phyloP scores from a whole-genome alignment of 2,797 vertebrate species.

The Falco biarmicus region DNA sequence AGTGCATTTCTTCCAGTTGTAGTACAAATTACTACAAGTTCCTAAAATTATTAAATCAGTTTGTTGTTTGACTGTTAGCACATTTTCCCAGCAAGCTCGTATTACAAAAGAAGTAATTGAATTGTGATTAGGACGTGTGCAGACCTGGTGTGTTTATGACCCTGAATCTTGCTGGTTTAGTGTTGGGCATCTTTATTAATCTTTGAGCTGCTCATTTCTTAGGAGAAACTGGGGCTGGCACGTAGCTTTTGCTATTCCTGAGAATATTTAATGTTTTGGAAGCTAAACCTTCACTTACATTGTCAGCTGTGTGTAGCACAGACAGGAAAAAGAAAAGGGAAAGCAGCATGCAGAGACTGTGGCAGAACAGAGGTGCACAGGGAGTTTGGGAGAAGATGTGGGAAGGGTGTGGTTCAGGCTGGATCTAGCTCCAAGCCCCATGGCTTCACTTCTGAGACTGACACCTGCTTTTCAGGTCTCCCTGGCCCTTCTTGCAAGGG shows the following conservation, averaged over 20 bases:
- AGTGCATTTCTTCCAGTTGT: not conserved
- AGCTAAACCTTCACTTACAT: not conserved
- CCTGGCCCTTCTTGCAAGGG: not conserved
- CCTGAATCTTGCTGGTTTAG: not conserved
- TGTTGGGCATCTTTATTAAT: not conserved
- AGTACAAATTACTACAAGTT: not conserved
- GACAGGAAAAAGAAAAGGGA: not conserved
- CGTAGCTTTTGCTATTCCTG: constrained; percentile 15
- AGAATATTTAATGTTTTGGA: not conserved
- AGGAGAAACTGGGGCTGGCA: not conserved
- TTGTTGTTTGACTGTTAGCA: not conserved
- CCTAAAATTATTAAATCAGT: not conserved
- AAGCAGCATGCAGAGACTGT: not conserved
- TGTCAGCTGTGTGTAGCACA: not conserved
- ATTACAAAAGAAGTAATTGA: not conserved
- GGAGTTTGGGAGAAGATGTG: not conserved
- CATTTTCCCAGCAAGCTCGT: not conserved
- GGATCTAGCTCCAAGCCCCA: not conserved
- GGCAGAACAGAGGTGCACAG: not conserved
- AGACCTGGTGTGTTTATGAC: not conserved
- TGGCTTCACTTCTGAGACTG: not conserved
- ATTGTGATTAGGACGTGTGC: not conserved
- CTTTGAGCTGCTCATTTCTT: not conserved
- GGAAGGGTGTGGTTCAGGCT: not conserved
- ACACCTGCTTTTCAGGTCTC: not conserved